phyloP scores from a whole-genome alignment of 1,140 invertebrate genomes.

The Trachymyrmex cornetzi region DNA sequence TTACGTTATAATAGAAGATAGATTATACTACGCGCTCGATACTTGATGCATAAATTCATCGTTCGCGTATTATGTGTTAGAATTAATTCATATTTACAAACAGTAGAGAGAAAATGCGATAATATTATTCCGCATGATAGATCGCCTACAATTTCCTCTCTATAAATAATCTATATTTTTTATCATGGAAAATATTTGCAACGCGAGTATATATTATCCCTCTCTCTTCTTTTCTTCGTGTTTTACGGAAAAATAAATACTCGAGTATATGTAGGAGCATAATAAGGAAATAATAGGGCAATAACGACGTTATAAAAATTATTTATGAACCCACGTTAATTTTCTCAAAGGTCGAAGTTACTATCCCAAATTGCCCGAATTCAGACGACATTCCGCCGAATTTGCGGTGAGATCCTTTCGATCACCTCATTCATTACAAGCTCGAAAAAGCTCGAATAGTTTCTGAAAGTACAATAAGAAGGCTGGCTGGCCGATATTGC shows the following conservation, averaged over 20 bases:
- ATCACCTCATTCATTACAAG: slow-evolving; percentile 10
- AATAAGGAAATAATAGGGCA: neutral
- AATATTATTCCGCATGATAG: neutral
- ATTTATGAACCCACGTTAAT: slow-evolving; percentile 6
- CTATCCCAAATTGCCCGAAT: neutral
- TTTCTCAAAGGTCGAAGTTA: neutral
- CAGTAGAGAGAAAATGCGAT: neutral
- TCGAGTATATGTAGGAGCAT: neutral
- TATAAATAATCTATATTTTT: slow-evolving; percentile 19
- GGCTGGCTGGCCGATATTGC: slow-evolving; percentile 8
- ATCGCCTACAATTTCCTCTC: neutral
- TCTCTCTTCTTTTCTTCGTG: neutral
- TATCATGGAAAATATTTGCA: neutral
- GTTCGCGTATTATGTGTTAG: neutral
- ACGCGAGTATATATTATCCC: neutral
- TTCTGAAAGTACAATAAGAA: slow-evolving; percentile 11
- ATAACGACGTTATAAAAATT: neutral
- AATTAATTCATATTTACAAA: slow-evolving; percentile 44
- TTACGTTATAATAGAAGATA: slow-evolving; percentile 33
- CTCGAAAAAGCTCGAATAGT: neutral
- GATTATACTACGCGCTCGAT: slow-evolving; percentile 9
- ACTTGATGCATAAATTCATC: slow-evolving; percentile 32
- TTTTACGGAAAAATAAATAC: neutral
- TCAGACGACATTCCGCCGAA: neutral
- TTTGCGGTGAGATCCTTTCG: slow-evolving; percentile 10